Percentiles rank a stretch among this genome's conserved stretches.
phyloP scores from a whole-genome alignment of 2,888 invertebrate species.

The Aethes cnicana region DNA sequence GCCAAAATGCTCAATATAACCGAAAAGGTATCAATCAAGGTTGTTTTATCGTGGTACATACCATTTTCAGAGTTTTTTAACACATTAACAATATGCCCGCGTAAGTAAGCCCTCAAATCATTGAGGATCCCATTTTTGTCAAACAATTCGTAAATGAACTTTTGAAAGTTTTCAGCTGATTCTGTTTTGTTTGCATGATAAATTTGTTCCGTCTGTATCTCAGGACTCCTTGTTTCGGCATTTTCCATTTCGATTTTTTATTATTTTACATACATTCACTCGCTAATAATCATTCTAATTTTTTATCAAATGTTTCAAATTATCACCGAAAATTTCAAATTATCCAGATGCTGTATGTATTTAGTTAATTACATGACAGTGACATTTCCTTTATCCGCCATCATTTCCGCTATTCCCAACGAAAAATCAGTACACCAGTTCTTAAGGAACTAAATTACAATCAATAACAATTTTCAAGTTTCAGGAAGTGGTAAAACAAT shows the following conservation, averaged over 20 bases:
- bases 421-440: not conserved
- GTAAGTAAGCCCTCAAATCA: constrained; percentile 82
- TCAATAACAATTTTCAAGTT: not conserved
- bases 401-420: constrained; percentile 4
- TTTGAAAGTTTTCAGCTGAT: constrained; percentile 80
- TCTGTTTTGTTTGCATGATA: constrained; percentile 41
- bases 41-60: constrained; percentile 36
- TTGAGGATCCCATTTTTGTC: constrained; percentile 83
- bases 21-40: not conserved
- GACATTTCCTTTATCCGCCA: constrained; percentile 48
- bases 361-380: constrained; percentile 29
- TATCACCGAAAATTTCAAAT: constrained; percentile 66
- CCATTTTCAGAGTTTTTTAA: constrained; percentile 75
- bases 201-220: constrained; percentile 34
- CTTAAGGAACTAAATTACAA: not conserved
- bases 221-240: constrained; percentile 29
- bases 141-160: constrained; percentile 80
- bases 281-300: constrained; percentile 40
- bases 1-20: too few species aligned
- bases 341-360: constrained; percentile 54
- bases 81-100: constrained; percentile 82
- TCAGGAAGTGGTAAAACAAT: not conserved
- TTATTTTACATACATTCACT: constrained; percentile 20
- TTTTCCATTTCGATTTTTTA: constrained; percentile 51
- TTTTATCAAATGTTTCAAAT: constrained; percentile 32